Evolutionary conservation across 2,888 invertebrate genomes (phyloP), one percentile per base, ranked within the genome.

Genomic region (Dusona sp.): DNA sequence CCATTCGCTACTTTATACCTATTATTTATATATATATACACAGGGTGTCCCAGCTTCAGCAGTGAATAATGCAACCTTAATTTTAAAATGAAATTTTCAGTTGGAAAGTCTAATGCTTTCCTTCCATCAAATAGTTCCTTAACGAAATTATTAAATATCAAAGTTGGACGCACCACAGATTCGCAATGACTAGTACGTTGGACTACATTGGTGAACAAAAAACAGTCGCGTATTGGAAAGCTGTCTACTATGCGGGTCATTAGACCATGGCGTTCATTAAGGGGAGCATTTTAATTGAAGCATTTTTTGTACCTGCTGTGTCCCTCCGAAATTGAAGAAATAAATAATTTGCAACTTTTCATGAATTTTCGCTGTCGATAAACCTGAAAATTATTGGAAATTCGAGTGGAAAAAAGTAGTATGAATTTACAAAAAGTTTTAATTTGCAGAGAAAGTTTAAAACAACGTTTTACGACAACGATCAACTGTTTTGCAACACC

Each of bases 1-100:
- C 48, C 61, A 29, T 61, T 22, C 51, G 36, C 70, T 38, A 25
- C 36, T 67, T 51, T 8, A 25, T 77, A 54, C 13, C 61, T n/a
- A 29, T n/a, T 19, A 67, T 54, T 6, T 54, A 38, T 11, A 68
- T 25, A 11, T 25, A 29, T 45, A 25, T 29, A 45, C 45, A 48
- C 42, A 11, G 8, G 29, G 16, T 29, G 45, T 25, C 19, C 9
- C 33, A 36, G n/a, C 2, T 6, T 9, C 19, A 3, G 36, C 36
- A 11, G 8, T 36, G 19, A 57, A 57, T 57, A 57, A 57, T 57
- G 25, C 57, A 57, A 25, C n/a, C 7, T 57, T 13, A 2, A 57
- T 57, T 25, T 67, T 38, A 7, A 9, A n/a, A 38, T 22, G 38
- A 29, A 64, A 64, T 29, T 19, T 29, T 33, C 64, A 16, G 48